Evolutionary conservation across 2,113 vertebrate genomes (phyloP).

Genomic region (Toxotes jaculatrix): DNA sequence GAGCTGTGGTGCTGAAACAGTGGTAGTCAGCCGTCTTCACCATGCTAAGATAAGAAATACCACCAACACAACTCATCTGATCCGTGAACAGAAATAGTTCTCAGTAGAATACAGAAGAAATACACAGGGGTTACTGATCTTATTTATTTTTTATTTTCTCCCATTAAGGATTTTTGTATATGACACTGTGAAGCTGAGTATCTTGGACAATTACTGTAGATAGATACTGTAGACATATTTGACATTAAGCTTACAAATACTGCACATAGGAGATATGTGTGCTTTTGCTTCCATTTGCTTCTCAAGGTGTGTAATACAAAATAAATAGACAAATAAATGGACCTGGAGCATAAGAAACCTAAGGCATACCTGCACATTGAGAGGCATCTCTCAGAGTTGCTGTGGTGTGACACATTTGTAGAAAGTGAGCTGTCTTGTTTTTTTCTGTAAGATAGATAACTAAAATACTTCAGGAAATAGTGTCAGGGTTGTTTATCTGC

Average conservation of each 20-base stretch:
- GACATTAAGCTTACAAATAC: neutral
- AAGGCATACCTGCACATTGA: neutral
- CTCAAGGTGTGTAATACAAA: slow-evolving; percentile 5
- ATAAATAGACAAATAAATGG: neutral
- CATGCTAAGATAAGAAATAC: slow-evolving; percentile 15
- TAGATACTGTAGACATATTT: too few relatives aligned
- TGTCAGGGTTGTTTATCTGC: slow-evolving; percentile 3
- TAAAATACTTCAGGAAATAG: neutral
- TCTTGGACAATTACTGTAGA: neutral
- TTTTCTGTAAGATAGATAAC: neutral
- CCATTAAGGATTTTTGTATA: too few relatives aligned
- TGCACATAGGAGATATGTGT: neutral
- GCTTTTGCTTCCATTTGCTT: neutral
- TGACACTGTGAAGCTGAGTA: neutral
- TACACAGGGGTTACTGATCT: neutral
- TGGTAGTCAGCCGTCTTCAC: neutral
- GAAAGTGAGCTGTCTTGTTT: too few relatives aligned
- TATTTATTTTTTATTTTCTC: neutral
- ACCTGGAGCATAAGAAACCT: neutral
- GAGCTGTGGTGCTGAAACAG: neutral
- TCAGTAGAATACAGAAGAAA: neutral
- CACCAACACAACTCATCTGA: slow-evolving; percentile 32
- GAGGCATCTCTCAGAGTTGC: too few relatives aligned
- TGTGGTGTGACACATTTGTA: too few relatives aligned
- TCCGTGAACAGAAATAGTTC: slow-evolving; percentile 18